These are phyloP conservation scores for Actias luna DNA, from an alignment of 2,888 invertebrate genomes.

Conservation along the genomic window DNA sequence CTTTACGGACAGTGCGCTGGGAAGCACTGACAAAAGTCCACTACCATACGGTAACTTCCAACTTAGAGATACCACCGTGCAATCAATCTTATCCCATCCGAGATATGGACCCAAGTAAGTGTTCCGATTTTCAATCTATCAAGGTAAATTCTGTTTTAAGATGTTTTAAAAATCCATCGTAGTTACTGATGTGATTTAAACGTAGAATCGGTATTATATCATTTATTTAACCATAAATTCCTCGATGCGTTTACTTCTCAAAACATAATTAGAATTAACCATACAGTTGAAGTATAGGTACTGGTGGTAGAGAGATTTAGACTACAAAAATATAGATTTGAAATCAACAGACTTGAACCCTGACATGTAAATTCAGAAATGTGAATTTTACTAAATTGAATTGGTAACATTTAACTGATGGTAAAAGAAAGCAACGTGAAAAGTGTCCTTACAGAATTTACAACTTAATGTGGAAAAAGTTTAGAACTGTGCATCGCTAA, in stretches of 20 bases:
- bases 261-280: not conserved
- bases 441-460: no score
- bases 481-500: no score
- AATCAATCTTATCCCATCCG: constrained; percentile 94
- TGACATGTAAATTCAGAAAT: no score
- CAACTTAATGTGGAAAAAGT: no score
- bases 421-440: no score
- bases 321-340: no score
- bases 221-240: not conserved
- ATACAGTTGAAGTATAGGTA: not conserved
- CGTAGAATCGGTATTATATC: not conserved
- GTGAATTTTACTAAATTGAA: no score
- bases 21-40: constrained; percentile 95
- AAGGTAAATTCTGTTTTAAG: not conserved
- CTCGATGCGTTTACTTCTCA: not conserved
- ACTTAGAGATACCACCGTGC: constrained; percentile 94
- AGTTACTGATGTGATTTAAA: not conserved
- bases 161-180: not conserved
- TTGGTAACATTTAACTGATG: no score
- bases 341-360: no score
- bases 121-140: not conserved
- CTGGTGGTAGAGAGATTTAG: no score
- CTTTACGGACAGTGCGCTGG: constrained; percentile 96
- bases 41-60: constrained; percentile 97
- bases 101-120: constrained; percentile 93